Base-by-base conservation (phyloP, 2,797 vertebrate species). In the Calcarius lapponicus region DNA sequence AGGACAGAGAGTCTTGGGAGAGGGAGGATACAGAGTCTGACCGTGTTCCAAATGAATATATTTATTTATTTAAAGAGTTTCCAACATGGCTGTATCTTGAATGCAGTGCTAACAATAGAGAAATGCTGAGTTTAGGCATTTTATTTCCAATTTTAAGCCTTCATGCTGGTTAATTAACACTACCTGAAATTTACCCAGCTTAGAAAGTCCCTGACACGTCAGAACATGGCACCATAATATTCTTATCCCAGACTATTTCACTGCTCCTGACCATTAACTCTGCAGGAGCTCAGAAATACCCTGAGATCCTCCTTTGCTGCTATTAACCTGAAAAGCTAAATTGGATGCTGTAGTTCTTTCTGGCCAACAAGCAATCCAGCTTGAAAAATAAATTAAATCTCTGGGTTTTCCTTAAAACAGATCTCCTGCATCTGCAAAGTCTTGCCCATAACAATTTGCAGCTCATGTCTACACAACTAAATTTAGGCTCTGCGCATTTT, bases 221-320 rank as follows among this genome's bases (percentile, higher is more conserved):
- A 48, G 32, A 79, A 51, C n/a, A 15, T 80, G 48, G 43, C 71
- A 48, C 3, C 2, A 14, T 56, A 88, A 92, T 76, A 70, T 89
- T 84, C 65, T 84, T 72, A 43, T 31, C 61, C 66, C 61, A 36
- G 25, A 47, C 28, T 85, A 3, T 91, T 70, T 70, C 58, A 34
- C 78, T 93, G 90, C 89, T 94, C 62, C 73, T 91, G 90, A 51
- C 80, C 10, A 3, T 92, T 95, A 89, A 57, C 88, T 93, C 82
- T 78, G 92, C 83, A 65, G 85, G 86, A 80, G 60, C 88, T 80
- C 64, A 90, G 86, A 80, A 82, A 67, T 80, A 29, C 19, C 66
- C 43, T 20, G 53, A 82, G 76, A 67, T 83, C 51, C 57, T 91
- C 20, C 75, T 88, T 81, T 81, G 72, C 60, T 75, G 53, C 88